phyloP scores from a whole-genome alignment of 2,797 vertebrate genomes.

The Parotocinclus haroldoi region DNA sequence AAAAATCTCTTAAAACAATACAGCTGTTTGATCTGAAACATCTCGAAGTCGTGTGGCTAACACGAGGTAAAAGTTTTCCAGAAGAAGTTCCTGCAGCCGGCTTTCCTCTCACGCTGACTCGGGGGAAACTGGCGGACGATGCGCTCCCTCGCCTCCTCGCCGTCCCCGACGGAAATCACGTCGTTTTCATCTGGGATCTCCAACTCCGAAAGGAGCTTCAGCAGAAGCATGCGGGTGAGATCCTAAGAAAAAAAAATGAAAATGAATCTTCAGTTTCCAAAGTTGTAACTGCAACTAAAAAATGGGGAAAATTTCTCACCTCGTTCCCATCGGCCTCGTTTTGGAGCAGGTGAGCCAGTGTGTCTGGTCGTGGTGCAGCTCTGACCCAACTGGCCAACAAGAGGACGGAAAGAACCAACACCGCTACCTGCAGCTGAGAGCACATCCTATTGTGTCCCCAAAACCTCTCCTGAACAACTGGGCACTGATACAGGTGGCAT shows the following conservation, averaged over 20 bases:
- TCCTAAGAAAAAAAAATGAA: slow-evolving; percentile 52
- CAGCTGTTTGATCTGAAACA: too few species aligned
- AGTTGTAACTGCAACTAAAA: too few species aligned
- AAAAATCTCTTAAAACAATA: too few species aligned
- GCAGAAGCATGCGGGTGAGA: slow-evolving; percentile 51
- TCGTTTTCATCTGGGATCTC: slow-evolving; percentile 37
- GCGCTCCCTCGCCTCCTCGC: slow-evolving; percentile 44
- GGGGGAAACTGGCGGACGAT: slow-evolving; percentile 61
- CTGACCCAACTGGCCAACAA: slow-evolving; percentile 53
- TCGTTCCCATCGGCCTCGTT: slow-evolving; percentile 50
- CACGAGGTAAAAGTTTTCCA: slow-evolving; percentile 81
- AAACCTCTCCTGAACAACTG: background rate
- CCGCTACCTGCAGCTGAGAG: slow-evolving; percentile 56
- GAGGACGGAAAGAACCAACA: slow-evolving; percentile 54
- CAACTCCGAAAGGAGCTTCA: slow-evolving; percentile 56
- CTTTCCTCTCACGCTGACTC: slow-evolving; percentile 69
- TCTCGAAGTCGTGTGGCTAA: slow-evolving; percentile 41
- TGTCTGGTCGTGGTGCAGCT: slow-evolving; percentile 49
- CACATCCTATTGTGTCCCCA: slow-evolving; percentile 44
- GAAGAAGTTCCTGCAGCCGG: slow-evolving; percentile 78
- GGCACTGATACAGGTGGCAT: slow-evolving; percentile 1
- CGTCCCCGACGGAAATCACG: slow-evolving; percentile 33
- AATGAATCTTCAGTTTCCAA: too few species aligned
- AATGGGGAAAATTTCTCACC: too few species aligned
- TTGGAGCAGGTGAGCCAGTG: slow-evolving; percentile 49